Evolutionary conservation across 1,140 invertebrate species (phyloP).

Genomic region (Rhopalosiphum maidis): DNA sequence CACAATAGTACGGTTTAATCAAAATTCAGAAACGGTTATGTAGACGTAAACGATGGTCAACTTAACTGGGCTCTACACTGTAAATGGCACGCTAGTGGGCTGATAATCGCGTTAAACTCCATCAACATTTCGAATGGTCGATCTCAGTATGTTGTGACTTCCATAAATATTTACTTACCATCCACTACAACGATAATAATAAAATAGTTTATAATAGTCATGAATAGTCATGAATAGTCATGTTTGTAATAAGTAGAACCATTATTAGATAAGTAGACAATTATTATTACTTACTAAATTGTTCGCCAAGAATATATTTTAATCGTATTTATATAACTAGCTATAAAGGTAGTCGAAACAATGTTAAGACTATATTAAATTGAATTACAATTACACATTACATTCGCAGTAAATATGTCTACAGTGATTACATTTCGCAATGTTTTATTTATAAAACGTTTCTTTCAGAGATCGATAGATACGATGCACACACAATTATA

Average conservation of each 20-base stretch:
- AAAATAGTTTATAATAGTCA: too few species aligned
- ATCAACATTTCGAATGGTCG: not conserved
- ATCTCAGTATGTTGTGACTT: not conserved
- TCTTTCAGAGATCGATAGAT: not conserved
- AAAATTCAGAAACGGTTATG: not conserved
- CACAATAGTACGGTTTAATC: not conserved
- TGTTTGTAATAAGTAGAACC: not conserved
- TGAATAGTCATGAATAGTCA: too few species aligned
- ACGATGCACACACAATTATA: not conserved
- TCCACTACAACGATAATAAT: not conserved
- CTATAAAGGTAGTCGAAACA: not conserved
- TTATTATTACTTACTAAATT: not conserved
- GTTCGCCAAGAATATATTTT: not conserved
- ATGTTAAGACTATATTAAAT: not conserved
- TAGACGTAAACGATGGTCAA: not conserved
- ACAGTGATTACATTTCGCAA: not conserved
- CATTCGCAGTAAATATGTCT: not conserved
- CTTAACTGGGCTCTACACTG: not conserved
- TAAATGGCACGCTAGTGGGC: not conserved
- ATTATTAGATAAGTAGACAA: too few species aligned
- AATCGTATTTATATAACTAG: not conserved
- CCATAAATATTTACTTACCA: not conserved
- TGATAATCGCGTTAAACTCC: not conserved
- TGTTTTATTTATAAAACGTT: not conserved
- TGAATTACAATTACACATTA: slow-evolving; percentile 5